Conservation (phyloP, 2,888 invertebrate genomes). For the Ashinkailepas kermadecensis region DNA sequence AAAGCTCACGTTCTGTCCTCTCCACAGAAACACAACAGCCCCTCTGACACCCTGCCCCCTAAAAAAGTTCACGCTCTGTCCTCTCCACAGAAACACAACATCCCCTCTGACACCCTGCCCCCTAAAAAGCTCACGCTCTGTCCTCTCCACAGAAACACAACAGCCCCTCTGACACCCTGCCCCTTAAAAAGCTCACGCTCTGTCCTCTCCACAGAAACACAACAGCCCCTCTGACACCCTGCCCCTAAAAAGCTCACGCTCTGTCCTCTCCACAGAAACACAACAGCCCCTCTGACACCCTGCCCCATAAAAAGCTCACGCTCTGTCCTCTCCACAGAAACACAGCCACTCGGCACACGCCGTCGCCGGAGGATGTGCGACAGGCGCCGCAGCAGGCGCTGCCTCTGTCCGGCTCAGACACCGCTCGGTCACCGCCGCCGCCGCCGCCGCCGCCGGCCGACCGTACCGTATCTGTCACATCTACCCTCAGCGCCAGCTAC, state of each 20-base stretch:
- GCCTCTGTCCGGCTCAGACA: background rate
- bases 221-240: too few species aligned
- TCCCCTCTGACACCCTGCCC: too few species aligned
- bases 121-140: too few species aligned
- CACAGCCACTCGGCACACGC: background rate
- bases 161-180: too few species aligned
- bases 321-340: background rate
- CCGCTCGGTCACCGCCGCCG: background rate
- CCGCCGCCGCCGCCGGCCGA: constrained; percentile 21
- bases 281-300: background rate
- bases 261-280: too few species aligned
- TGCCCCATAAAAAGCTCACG: background rate
- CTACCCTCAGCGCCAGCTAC: background rate
- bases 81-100: too few species aligned
- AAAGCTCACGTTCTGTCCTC: background rate
- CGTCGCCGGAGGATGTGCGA: background rate
- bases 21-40: too few species aligned
- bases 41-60: too few species aligned
- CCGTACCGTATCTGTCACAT: constrained; percentile 27
- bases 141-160: too few species aligned
- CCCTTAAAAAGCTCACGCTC: background rate
- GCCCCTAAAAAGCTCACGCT: too few species aligned
- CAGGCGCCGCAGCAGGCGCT: constrained; percentile 24
- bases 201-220: background rate
- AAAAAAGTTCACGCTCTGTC: too few species aligned